Evolutionary conservation across 2,797 vertebrate genomes (phyloP), one percentile per base, ranked within the genome.

Genomic region (Arctocebus calabarensis): DNA sequence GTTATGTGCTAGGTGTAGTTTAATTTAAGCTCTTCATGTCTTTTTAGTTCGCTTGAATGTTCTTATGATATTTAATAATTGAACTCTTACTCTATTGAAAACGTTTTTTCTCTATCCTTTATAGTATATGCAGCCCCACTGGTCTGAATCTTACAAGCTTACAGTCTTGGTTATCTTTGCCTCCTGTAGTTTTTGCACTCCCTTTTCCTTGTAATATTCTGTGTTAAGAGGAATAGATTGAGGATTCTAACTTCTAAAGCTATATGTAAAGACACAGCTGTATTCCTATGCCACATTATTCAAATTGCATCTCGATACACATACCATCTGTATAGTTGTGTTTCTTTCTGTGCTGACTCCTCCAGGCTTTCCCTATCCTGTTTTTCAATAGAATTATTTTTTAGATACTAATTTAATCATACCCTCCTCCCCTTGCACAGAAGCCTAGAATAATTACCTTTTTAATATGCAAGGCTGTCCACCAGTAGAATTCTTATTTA

Each of bases 261-360:
- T n/a, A 0, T 81, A 52, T 91, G 2, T 93, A 88, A 90, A 95
- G 57, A 85, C 34, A 74, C n/a, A 73, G 22, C 62, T 87, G 12
- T 93, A 3, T 93, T 93, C 62, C 61, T 43, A 78, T n/a, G 27
- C 74, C 90, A 93, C 32, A 52, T 89, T 88, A 75, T 43, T 96
- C 61, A 94, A 82, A 90, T 90, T 92, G 37, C 84, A 79, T 84
- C 85, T 91, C 20, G 40, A 74, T 92, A 90, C 78, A 96, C n/a
- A 85, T 85, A 90, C 20, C 45, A 71, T 96, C 78, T 94, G 84
- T 16, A 22, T 84, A 84, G 77, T 55, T 92, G 37, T 61, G 37
- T 93, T 96, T 84, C 70, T 88, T 5, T 62, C 61, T 79, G 70
- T 95, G 55, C 40, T 91, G 81, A 75, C 16, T 96, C 40, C 90